Base-by-base conservation (phyloP, 2,888 invertebrate genomes). In the Drosophila phalerata region DNA sequence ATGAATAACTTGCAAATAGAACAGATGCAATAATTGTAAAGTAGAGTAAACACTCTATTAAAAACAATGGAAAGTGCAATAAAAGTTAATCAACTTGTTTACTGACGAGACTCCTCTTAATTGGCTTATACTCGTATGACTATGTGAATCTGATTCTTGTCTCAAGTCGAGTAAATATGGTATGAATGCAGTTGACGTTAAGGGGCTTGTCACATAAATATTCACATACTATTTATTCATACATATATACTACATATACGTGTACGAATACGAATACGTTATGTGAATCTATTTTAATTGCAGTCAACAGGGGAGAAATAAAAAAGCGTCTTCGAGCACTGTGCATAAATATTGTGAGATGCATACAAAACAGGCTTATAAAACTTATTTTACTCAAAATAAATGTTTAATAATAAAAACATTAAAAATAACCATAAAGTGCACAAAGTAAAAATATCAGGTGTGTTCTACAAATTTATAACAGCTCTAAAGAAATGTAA, bases 1-100 rank as follows among this genome's bases (percentile, higher is more conserved):
- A 15, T 57, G 34, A 47, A 17, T 22, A 57, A 28, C 13, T 38
- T n/a, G 37, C 15, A 43, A 48, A 49, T 60, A 28, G 13, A 55
- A 8, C 38, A 45, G 25, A 52, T 51, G 73, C 43, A 45, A 62
- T 38, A 13, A 32, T 9, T n/a, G 19, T 34, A 60, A 55, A 30
- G 11, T 10, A 9, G 19, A 30, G 43, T 43, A 57, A 48, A 25
- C 22, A 53, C 5, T n/a, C 6, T 15, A 32, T 45, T 60, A 37
- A 67, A 60, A 62, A 45, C 43, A 60, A 62, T 62, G 34, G 52
- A 68, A 69, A 62, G 51, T 61, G 66, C 42, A 72, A 63, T 75
- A 38, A 68, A 60, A 72, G 32, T 57, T 49, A 57, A 75, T 72
- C 17, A 68, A 53, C 52, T 75, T 76, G 75, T 76, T 75, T 62